Conservation (phyloP, 1,140 invertebrate species). For the Bombus breviceps region DNA sequence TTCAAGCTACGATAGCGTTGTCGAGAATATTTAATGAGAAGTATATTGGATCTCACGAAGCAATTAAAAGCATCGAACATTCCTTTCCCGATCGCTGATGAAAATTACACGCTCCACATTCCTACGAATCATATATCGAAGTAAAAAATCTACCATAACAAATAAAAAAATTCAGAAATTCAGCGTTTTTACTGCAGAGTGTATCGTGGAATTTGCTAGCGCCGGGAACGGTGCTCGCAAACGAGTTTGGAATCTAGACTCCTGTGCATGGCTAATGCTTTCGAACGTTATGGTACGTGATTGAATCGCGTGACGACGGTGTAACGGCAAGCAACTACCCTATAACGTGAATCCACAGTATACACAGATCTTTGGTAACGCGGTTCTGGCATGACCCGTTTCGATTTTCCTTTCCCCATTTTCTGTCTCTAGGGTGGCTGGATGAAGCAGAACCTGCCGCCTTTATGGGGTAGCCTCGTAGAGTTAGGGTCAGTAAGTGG, state of each 20-base stretch:
- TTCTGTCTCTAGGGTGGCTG: background rate
- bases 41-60: background rate
- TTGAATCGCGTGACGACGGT: conserved; percentile 20
- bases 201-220: background rate
- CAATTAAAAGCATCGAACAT: background rate
- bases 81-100: background rate
- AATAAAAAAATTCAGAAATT: background rate
- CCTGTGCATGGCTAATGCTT: conserved; percentile 9
- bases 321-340: background rate
- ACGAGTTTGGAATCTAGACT: background rate
- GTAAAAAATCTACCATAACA: background rate
- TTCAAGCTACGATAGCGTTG: background rate
- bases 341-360: conserved; percentile 21
- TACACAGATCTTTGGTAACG: conserved; percentile 30
- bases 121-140: too few relatives aligned
- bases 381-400: background rate
- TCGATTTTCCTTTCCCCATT: background rate
- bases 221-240: background rate
- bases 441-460: background rate
- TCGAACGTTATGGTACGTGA: conserved; percentile 22
- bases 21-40: background rate
- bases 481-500: conserved; percentile 41
- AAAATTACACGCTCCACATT: background rate
- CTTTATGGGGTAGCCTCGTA: conserved; percentile 19
- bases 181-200: background rate